Percentiles rank a stretch among this genome's conserved stretches.
These are phyloP conservation scores for Enteromius thamalakanensis DNA, from an alignment of 2,797 vertebrate species.

Conservation along the genomic window DNA sequence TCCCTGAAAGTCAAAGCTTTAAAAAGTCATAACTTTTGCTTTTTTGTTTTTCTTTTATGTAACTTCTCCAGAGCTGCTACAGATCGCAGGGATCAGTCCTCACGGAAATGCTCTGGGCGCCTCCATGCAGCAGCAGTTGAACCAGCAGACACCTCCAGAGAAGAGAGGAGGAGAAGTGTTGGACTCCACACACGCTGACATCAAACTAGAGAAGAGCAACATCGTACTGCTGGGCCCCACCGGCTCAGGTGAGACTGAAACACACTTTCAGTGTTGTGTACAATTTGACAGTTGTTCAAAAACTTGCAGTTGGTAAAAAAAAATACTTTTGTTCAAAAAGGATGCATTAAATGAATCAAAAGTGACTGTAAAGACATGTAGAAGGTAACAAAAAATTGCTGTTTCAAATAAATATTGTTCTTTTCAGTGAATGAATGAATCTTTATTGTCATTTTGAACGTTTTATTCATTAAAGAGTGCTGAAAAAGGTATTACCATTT, in stretches of 20 bases:
- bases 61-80: conserved; percentile 79
- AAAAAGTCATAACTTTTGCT: background rate
- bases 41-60: background rate
- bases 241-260: conserved; percentile 80
- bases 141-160: conserved; percentile 84
- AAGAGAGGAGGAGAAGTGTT: conserved; percentile 86
- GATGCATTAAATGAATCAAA: background rate
- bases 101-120: conserved; percentile 88
- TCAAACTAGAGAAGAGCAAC: conserved; percentile 91
- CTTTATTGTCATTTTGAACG: background rate
- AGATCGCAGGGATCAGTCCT: conserved; percentile 88
- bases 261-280: background rate
- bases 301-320: background rate
- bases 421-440: background rate
- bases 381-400: background rate
- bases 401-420: background rate
- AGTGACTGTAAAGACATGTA: background rate
- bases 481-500: background rate
- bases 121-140: conserved; percentile 86
- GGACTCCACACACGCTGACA: conserved; percentile 83
- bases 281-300: background rate
- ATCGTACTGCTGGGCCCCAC: conserved; percentile 89
- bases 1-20: background rate
- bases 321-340: background rate
- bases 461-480: background rate